phyloP scores from a whole-genome alignment of 2,113 vertebrate species.

The Kryptolebias marmoratus region DNA sequence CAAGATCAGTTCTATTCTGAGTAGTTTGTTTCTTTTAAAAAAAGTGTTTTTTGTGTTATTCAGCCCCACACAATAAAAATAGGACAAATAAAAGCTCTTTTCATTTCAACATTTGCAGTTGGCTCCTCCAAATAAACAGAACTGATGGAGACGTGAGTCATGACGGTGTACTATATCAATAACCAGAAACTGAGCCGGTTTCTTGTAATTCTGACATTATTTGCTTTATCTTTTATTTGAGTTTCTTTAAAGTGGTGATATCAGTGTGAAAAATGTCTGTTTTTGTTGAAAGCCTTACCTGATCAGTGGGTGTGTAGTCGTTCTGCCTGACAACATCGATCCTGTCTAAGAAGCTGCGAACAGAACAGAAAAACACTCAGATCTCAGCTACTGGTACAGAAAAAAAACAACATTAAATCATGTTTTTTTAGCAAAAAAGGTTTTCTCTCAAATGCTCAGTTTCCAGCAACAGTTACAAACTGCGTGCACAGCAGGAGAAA shows the following conservation, averaged over 20 bases:
- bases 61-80: not conserved
- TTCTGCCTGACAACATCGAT: conserved; percentile 72
- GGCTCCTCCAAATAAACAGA: not conserved
- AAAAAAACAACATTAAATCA: too few relatives aligned
- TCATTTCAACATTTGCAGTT: not conserved
- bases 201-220: not conserved
- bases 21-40: too few relatives aligned
- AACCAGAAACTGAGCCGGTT: not conserved
- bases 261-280: not conserved
- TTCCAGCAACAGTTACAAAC: not conserved
- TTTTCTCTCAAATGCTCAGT: not conserved
- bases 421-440: not conserved
- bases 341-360: conserved; percentile 75
- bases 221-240: not conserved
- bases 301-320: conserved; percentile 77
- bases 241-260: not conserved
- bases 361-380: conserved; percentile 24
- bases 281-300: conserved; percentile 48
- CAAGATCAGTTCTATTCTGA: not conserved
- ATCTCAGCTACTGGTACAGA: not conserved
- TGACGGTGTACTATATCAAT: not conserved
- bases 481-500: conserved; percentile 12
- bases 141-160: not conserved
- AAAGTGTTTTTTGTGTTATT: not conserved
- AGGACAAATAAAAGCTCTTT: not conserved